Base-by-base conservation (phyloP, 2,113 vertebrate species). In the Potamarius usumacintae region DNA sequence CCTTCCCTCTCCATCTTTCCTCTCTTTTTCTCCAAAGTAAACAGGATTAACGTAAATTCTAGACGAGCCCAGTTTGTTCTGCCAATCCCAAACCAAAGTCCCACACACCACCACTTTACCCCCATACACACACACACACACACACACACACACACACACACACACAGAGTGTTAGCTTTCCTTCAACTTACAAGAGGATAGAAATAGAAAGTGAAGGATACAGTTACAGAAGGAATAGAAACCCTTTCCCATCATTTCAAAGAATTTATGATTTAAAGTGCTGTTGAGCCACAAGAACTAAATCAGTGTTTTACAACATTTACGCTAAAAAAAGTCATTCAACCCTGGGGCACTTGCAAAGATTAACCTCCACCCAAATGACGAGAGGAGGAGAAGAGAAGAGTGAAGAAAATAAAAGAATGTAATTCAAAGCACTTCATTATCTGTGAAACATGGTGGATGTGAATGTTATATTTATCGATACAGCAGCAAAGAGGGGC, bases 1-100 rank as follows among this genome's bases (percentile, higher is more conserved):
- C 20, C 42, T 50, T 87, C 65, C n/a, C 50, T 34, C 81, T 84
- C 58, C 48, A 60, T 85, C 65, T 72, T 42, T 86, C 78, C 57
- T 42, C 7, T 17, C 5, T 53, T 82, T 83, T 65, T 65, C 22
- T 83, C 60, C 62, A 83, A 62, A 65, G 42, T 67, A 83, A 83
- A 83, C 62, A 67, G 82, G 50, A 78, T 78, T 78, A 78, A 50
- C 22, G 50, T 55, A 78, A 78, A 25, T 53, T 27, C 50, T 55
- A n/a, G 76, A 78, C 76, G 7, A 78, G 25, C 50, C 74, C 48
- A 15, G 50, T 78, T 53, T 55, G 6, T 30, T 53, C 50, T 78
- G 76, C 76, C 76, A 78, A 55, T 53, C 76, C 25, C 14, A 53
- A 78, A 78, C 76, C 74, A 77, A 53, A 50, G 17, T 76, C 8